Percentiles rank a stretch among this genome's conserved stretches.
Conservation (phyloP, 2,888 invertebrate species). For the Carpatolechia fugitivella region DNA sequence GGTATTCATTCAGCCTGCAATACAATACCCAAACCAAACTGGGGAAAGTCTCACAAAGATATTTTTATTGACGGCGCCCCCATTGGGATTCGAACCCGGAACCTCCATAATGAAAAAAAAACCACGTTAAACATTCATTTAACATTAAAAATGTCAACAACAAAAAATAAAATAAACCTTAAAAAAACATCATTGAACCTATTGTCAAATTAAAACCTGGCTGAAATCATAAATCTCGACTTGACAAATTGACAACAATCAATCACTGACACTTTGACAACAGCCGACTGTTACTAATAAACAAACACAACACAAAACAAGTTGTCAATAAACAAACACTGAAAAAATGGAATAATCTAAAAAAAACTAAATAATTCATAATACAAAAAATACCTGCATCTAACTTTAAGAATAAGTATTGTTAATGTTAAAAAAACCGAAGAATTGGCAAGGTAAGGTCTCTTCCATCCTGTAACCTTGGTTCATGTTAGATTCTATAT, state of each 20-base stretch:
- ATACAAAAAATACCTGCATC: not conserved
- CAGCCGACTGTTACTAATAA: constrained; percentile 1
- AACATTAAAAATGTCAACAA: too few relatives aligned
- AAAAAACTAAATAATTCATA: not conserved
- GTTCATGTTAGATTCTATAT: too few relatives aligned
- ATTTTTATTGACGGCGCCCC: too few relatives aligned
- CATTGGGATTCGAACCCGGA: too few relatives aligned
- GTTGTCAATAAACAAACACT: not conserved
- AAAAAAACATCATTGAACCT: too few relatives aligned
- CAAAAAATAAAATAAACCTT: too few relatives aligned
- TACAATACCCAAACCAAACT: too few relatives aligned
- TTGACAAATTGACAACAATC: not conserved
- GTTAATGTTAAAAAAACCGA: not conserved
- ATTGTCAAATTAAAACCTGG: not conserved
- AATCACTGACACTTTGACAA: not conserved
- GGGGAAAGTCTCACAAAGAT: too few relatives aligned
- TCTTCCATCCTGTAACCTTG: too few relatives aligned
- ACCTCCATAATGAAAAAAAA: too few relatives aligned
- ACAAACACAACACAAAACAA: not conserved
- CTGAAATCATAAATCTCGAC: not conserved
- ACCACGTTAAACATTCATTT: too few relatives aligned
- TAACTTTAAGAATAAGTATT: not conserved
- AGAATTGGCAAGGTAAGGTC: not conserved
- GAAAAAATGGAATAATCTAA: not conserved
- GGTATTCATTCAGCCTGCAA: too few relatives aligned